Evolutionary conservation across 2,888 invertebrate species (phyloP), one percentile per base, ranked within the genome.

Genomic region (Rotaria socialis): DNA sequence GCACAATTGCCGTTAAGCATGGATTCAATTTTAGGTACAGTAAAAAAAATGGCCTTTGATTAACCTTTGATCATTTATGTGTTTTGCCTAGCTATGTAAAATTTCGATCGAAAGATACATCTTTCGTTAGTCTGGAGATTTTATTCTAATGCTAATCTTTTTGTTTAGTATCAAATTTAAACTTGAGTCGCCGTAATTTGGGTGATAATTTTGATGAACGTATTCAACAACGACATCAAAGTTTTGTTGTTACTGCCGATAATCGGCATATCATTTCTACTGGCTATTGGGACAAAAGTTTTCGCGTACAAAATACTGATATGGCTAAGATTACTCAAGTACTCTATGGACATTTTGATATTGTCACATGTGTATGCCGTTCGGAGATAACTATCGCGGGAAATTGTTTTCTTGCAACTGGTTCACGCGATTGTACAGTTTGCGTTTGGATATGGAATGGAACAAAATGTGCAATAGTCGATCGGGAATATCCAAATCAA

Each of bases 221-320:
- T 90, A 96, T 97, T 89, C 94, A 95, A 88, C 95, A 95, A 89
- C 96, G 95, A 92, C 97, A 97, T 91, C 84, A 67, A 75, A 84
- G 85, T 84, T 99, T 98, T 92, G 96, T 98, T 52, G 97, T 97
- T 50, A 98, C 98, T 0, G 97, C 98, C 3, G 99, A 99, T 92
- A 96, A 96, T 90, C 89, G 96, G 88, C 97, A 96, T 92, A 94
- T 99, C 88, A 95, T 99, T 88, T 97, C 98, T 0, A 96, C 97
- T 90, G 99, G 99, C 86, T 99, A 98, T 92, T 98, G 98, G 96
- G 99, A 99, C 91, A 98, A 98, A 92, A 97, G 97, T 92, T 99
- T 99, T 93, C 93, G 99, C 14, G 96, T 99, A 35, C 98, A 97
- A 92, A 95, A 95, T 84, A 96, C 97, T 0, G 99, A 99, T 90